Evolutionary conservation across 2,888 invertebrate species (phyloP).

Genomic region (Dermolepida albohirtum): DNA sequence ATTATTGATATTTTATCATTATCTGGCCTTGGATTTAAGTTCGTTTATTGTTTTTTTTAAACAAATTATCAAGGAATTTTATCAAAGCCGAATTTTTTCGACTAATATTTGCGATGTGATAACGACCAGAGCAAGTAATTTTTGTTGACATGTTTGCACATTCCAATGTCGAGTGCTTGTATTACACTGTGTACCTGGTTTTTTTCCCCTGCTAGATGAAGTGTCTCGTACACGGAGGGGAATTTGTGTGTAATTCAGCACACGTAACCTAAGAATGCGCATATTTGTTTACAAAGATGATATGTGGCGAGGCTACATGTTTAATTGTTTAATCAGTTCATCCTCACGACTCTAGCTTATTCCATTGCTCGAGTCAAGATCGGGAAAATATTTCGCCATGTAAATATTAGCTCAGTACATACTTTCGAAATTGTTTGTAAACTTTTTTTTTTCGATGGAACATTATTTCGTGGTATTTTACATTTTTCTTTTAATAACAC

Average conservation of each 20-base stretch:
- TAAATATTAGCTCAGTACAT: conserved; percentile 23
- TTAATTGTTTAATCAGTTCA: conserved; percentile 22
- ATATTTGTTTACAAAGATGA: background rate
- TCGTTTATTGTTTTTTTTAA: conserved; percentile 11
- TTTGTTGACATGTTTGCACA: conserved; percentile 24
- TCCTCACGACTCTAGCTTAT: background rate
- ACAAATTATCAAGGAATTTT: conserved; percentile 13
- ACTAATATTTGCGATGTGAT: conserved; percentile 28
- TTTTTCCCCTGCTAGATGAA: background rate
- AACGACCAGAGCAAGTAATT: background rate
- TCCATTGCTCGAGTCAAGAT: background rate
- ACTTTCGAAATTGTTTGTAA: conserved; percentile 9
- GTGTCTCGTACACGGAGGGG: too few relatives aligned
- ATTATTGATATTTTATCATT: background rate
- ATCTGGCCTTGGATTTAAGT: background rate
- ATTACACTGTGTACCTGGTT: background rate
- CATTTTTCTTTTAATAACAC: background rate
- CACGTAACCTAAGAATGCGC: background rate
- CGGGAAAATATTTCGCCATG: conserved; percentile 11
- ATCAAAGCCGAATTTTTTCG: conserved; percentile 14
- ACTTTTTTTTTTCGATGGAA: conserved; percentile 5
- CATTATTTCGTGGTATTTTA: conserved; percentile 1
- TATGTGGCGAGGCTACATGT: background rate
- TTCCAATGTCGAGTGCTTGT: conserved; percentile 8
- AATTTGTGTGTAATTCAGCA: background rate